phyloP scores from a whole-genome alignment of 1,140 invertebrate genomes.

The Lerema accius region DNA sequence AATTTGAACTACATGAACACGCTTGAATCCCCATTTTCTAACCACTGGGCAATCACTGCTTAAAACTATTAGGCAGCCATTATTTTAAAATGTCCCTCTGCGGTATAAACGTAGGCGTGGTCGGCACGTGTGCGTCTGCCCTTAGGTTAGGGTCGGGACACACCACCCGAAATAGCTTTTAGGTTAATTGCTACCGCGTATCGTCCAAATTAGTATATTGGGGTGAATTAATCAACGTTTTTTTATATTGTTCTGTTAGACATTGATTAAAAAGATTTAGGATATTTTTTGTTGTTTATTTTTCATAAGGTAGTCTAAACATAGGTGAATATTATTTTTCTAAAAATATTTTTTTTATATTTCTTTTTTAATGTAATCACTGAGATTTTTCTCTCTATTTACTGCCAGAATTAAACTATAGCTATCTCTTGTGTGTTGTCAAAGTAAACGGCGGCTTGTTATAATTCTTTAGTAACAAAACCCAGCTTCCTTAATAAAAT shows the following conservation, averaged over 20 bases:
- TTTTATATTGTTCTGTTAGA: not conserved
- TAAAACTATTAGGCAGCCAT: constrained; percentile 17
- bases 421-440: too few species aligned
- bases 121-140: constrained; percentile 62
- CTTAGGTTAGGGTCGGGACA: constrained; percentile 70
- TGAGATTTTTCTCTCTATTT: too few species aligned
- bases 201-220: constrained; percentile 55
- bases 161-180: constrained; percentile 67
- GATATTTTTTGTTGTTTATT: too few species aligned
- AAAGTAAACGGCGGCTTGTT: too few species aligned
- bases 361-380: too few species aligned
- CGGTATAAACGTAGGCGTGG: constrained; percentile 61
- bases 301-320: too few species aligned
- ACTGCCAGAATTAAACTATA: too few species aligned
- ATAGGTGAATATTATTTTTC: too few species aligned
- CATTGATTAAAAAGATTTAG: too few species aligned
- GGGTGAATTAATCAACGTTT: constrained; percentile 59
- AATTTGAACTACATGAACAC: too few species aligned
- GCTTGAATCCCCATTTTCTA: not conserved
- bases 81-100: constrained; percentile 40
- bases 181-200: constrained; percentile 73
- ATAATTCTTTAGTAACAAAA: not conserved
- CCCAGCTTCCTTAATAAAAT: not conserved
- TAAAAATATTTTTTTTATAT: too few species aligned
- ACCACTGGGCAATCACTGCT: constrained; percentile 7